Evolutionary conservation across 2,113 vertebrate species (phyloP), one percentile per base, ranked within the genome.

Genomic region (Aplodontia rufa): DNA sequence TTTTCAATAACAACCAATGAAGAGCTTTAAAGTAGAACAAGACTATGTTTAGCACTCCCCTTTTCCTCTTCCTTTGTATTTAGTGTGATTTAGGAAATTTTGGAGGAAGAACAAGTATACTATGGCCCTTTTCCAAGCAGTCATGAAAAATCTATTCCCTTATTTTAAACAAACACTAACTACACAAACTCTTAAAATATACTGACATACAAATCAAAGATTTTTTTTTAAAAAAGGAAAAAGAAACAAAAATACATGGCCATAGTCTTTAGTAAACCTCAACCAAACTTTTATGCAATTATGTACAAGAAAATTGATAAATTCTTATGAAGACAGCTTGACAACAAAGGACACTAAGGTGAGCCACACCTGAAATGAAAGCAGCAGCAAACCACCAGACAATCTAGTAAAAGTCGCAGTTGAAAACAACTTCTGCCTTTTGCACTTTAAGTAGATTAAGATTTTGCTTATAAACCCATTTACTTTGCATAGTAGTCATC

Each of bases 361-460:
- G 6, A 81, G 11, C 83, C 69, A 51, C 32, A 82, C 76, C 51
- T 17, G 24, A 84, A 88, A 81, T n/a, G 32, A 86, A 93, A 76
- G 47, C 17, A 74, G n/a, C 22, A 92, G 12, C 45, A 87, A 89
- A 58, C 49, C 47, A 94, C 66, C 13, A 62, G 26, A 51, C 68
- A 53, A 85, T 78, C 60, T 37, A 88, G 75, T 82, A 95, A 96
- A 71, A 64, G 79, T 55, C 66, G 55, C 26, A 0, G 92, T 94
- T 93, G 93, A 72, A 98, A 97, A 96, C 79, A 96, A 97, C 96
- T 95, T 97, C n/a, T 83, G 90, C 83, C 96, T 93, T 97, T 81
- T 92, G 94, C 88, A 62, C 90, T 97, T 97, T 97, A 98, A 97
- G 94, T 82, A 98, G 97, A 53, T 87, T 87, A 92, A 91, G 95